Evolutionary conservation across 2,113 vertebrate species (phyloP).

Genomic region (Perca schrenkii): DNA sequence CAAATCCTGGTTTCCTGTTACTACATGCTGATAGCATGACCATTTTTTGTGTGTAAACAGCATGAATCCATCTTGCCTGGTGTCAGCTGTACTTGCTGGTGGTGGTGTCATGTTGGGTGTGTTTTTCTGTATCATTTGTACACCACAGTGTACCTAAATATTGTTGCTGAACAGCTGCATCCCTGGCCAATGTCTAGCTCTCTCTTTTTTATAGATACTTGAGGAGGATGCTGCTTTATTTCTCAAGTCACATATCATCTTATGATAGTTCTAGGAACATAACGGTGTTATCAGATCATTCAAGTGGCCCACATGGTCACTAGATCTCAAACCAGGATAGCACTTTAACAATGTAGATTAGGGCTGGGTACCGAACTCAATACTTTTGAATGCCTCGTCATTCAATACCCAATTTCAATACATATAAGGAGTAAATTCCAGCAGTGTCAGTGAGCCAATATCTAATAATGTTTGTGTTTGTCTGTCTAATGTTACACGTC

Average conservation of each 20-base stretch:
- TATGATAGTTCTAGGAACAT: conserved; percentile 16
- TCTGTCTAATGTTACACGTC: too few species aligned
- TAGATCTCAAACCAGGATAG: neutral
- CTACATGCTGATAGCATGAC: conserved; percentile 30
- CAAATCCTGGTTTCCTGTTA: conserved; percentile 43
- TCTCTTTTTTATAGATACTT: conserved; percentile 3
- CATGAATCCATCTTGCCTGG: conserved; percentile 52
- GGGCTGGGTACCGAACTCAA: too few species aligned
- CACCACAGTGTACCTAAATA: conserved; percentile 56
- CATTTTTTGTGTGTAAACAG: conserved; percentile 44
- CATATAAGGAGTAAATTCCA: too few species aligned
- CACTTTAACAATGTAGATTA: neutral
- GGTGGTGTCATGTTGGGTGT: conserved; percentile 61
- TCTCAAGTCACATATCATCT: conserved; percentile 6
- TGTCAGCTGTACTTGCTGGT: conserved; percentile 62
- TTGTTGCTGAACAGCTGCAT: conserved; percentile 56
- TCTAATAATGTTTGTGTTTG: too few species aligned
- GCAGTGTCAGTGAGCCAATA: too few species aligned
- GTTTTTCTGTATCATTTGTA: conserved; percentile 62
- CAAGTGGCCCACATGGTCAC: conserved; percentile 1
- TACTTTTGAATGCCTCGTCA: too few species aligned
- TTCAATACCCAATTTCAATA: too few species aligned
- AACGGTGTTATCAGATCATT: conserved; percentile 8
- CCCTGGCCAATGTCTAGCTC: conserved; percentile 13
- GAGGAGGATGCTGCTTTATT: conserved; percentile 15